phyloP scores from a whole-genome alignment of 2,797 vertebrate species.

The Chromis chromis region DNA sequence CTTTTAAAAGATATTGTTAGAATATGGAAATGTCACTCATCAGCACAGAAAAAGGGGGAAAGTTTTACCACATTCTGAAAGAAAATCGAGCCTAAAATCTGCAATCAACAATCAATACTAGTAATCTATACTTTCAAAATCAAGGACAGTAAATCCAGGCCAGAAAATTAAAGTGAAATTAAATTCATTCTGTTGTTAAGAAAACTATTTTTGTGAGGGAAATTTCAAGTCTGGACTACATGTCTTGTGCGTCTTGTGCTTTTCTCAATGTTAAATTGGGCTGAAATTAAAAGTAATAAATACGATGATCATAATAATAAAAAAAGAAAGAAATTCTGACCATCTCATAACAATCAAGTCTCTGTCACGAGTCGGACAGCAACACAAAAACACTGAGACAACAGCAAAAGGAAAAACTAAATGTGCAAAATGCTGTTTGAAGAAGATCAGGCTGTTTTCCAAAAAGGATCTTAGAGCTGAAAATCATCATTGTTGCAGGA shows the following conservation, averaged over 20 bases:
- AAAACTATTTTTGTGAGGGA: conserved; percentile 4
- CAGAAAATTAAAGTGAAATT: conserved; percentile 19
- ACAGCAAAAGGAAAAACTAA: conserved; percentile 40
- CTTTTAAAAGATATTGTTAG: not conserved
- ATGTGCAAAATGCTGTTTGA: conserved; percentile 77
- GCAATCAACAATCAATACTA: conserved; percentile 17
- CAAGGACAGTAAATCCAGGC: not conserved
- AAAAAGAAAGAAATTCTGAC: conserved; percentile 7
- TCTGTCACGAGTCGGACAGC: conserved; percentile 9
- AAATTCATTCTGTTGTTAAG: not conserved
- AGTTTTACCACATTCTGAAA: conserved; percentile 20
- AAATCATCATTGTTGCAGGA: not conserved
- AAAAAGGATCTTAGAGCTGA: conserved; percentile 33
- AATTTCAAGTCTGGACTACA: conserved; percentile 19
- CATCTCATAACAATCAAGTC: conserved; percentile 26
- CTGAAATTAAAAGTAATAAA: conserved; percentile 44
- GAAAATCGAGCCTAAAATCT: conserved; percentile 24
- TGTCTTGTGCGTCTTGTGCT: conserved; percentile 7
- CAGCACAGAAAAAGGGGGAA: conserved; percentile 19
- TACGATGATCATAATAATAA: conserved; percentile 9
- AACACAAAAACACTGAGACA: conserved; percentile 35
- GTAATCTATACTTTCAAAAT: conserved; percentile 20
- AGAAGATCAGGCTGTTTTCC: conserved; percentile 21
- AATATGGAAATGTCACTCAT: conserved; percentile 25
- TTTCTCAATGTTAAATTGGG: conserved; percentile 12